These are phyloP conservation scores for Lasius fuliginosus DNA, from an alignment of 2,888 invertebrate species.

Conservation along the genomic window DNA sequence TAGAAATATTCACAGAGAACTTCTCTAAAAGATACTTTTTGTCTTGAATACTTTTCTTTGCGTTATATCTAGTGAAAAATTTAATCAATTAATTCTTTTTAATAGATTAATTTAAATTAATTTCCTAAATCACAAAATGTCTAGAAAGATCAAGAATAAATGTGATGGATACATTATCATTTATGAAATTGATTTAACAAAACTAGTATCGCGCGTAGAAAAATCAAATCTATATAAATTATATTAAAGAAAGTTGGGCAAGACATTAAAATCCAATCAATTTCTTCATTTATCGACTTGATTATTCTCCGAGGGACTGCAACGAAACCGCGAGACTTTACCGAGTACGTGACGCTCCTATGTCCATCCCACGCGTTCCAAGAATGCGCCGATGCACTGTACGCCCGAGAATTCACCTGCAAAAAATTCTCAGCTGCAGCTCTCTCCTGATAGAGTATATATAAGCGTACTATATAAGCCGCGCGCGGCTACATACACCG, in stretches of 20 bases:
- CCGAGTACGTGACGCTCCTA: slow-evolving; percentile 47
- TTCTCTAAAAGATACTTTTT: not conserved
- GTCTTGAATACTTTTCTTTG: not conserved
- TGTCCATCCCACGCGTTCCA: slow-evolving; percentile 48
- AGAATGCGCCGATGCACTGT: slow-evolving; percentile 44
- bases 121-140: not conserved
- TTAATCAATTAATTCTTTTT: slow-evolving; percentile 10
- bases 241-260: slow-evolving; percentile 37
- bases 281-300: slow-evolving; percentile 48
- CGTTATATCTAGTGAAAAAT: not conserved
- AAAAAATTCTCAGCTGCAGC: slow-evolving; percentile 49
- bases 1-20: not conserved
- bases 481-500: not conserved
- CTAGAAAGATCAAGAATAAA: not conserved
- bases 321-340: slow-evolving; percentile 44
- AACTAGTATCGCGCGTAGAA: slow-evolving; percentile 15
- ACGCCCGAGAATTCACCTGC: slow-evolving; percentile 47
- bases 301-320: slow-evolving; percentile 39
- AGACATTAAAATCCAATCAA: slow-evolving; percentile 51
- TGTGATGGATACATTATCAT: slow-evolving; percentile 9
- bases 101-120: slow-evolving; percentile 22
- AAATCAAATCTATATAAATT: slow-evolving; percentile 35
- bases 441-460: not conserved
- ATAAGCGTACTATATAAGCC: not conserved
- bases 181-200: slow-evolving; percentile 42